Base-by-base conservation (phyloP, 2,888 invertebrate species). In the Chloroclysta siterata region DNA sequence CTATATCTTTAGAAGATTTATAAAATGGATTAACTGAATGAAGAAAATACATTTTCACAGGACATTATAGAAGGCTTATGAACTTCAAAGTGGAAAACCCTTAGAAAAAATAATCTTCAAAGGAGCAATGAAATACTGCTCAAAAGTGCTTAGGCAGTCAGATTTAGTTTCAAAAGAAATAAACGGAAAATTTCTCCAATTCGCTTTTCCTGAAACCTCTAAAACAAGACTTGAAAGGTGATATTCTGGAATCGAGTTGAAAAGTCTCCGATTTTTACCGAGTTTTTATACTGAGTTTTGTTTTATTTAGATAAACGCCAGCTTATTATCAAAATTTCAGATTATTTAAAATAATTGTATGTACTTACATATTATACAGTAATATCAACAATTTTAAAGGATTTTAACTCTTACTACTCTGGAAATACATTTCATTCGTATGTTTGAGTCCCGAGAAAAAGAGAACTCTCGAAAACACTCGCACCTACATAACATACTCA, bases 211-310 rank as follows among this genome's bases (percentile, higher is more conserved):
- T 33, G 65, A 58, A 65, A 65, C 61, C 65, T 42, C 61, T 61
- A 61, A 65, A 65, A 65, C 61, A 65, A 65, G 50, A 47, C 65
- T 65, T 52, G 65, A 61, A 65, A 65, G 65, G 61, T 61, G 65
- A 65, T 65, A 65, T 61, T 65, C 57, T 54, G 66, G 53, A 65
- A 66, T 66, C 66, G 63, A 68, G 68, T 69, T 63, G 66, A 54
- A 55, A 66, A 64, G 54, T 68, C 68, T 61, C 58, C 60, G 61
- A 66, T 64, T 69, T 68, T 69, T 69, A 65, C 53, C 46, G 53
- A 14, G 48, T 57, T 60, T 60, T 65, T 60, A 57, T 53, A 44
- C 28, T 39, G 28, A 48, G 42, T 53, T 55, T 56, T 60, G 60
- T 47, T 60, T 56, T 53, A 53, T 65, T 53, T 41, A 41, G 42